A percentile compares a stretch with the other conserved stretches of the same genome.
Evolutionary conservation across 2,888 invertebrate genomes (phyloP).

Genomic region (Lasius fuliginosus): DNA sequence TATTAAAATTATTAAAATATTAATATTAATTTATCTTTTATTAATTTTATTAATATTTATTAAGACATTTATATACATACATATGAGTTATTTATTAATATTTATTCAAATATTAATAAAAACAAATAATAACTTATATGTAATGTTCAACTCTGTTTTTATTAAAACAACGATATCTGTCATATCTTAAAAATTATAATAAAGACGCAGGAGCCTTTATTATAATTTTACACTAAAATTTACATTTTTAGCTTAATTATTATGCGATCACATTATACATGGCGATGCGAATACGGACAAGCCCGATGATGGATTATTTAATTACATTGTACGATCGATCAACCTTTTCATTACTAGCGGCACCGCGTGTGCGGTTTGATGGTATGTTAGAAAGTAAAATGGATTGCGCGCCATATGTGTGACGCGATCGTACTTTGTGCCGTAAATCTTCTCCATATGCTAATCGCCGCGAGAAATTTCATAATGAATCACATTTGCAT

Average conservation of each 20-base stretch:
- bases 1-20: too few species aligned
- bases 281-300: neutral
- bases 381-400: conserved; percentile 54
- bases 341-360: conserved; percentile 51
- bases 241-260: conserved; percentile 7
- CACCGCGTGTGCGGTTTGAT: conserved; percentile 36
- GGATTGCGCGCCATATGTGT: conserved; percentile 57
- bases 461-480: conserved; percentile 46
- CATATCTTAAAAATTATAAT: neutral
- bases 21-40: too few species aligned
- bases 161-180: neutral
- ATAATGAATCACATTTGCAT: neutral
- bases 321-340: conserved; percentile 53
- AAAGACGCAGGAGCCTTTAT: neutral
- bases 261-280: neutral
- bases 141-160: neutral
- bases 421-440: conserved; percentile 45
- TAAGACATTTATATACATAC: too few species aligned
- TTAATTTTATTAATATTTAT: too few species aligned
- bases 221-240: neutral
- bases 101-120: neutral
- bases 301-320: conserved; percentile 59
- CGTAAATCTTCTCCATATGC: conserved; percentile 39
- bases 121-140: neutral
- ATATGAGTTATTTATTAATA: neutral